These are phyloP conservation scores for Redunca redunca DNA, from an alignment of 2,113 vertebrate species.

Conservation along the genomic window DNA sequence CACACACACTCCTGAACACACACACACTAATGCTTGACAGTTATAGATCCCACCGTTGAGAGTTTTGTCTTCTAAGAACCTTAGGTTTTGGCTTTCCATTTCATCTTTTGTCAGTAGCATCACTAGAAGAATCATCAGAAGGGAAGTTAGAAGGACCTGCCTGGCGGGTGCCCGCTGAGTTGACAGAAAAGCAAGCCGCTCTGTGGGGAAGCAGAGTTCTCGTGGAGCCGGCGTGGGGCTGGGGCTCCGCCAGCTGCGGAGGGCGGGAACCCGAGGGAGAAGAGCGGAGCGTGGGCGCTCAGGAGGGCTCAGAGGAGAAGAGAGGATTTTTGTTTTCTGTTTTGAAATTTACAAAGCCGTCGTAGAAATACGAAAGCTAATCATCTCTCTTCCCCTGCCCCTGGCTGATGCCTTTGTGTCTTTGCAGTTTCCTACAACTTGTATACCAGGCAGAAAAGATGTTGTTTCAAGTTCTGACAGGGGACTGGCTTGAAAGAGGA, in stretches of 20 bases:
- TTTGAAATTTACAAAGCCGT: conserved; percentile 21
- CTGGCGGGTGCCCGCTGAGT: not conserved
- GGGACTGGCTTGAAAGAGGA: conserved; percentile 9
- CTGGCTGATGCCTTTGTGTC: not conserved
- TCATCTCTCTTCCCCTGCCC: not conserved
- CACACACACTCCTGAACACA: not conserved
- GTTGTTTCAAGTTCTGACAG: conserved; percentile 3
- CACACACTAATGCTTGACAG: not conserved
- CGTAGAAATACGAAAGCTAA: not conserved
- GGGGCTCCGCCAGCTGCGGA: not conserved
- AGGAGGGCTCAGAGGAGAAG: not conserved
- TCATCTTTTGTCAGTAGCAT: not conserved
- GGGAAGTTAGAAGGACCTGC: not conserved
- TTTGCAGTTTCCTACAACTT: not conserved
- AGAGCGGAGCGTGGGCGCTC: not conserved
- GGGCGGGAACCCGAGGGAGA: not conserved
- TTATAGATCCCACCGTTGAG: not conserved
- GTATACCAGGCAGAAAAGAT: not conserved
- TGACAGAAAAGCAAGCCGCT: not conserved
- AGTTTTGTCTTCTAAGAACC: not conserved
- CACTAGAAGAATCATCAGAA: not conserved
- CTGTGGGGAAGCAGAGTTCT: accelerated
- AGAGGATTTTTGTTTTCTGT: not conserved
- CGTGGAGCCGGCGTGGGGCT: accelerated
- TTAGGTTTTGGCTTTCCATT: not conserved